Percentiles rank a stretch among this genome's conserved stretches.
Evolutionary conservation across 2,888 invertebrate species (phyloP).

Genomic region (Zeuzera pyrina): DNA sequence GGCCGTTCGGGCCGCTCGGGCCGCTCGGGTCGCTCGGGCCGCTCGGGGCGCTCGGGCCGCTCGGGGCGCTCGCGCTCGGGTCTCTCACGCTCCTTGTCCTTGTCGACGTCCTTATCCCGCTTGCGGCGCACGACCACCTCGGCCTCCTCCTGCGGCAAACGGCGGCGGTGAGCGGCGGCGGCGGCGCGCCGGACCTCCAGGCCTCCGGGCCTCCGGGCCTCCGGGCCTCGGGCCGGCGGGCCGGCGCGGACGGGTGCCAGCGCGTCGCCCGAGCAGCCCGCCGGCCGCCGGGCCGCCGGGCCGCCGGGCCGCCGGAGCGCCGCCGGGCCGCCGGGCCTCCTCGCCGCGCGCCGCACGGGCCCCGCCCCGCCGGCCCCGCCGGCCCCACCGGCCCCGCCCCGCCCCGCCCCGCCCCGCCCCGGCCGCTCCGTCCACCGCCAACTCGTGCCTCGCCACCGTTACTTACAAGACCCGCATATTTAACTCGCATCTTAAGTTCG

Average conservation of each 20-base stretch:
- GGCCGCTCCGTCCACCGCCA: no score
- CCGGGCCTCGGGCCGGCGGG: background rate
- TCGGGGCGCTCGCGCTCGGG: constrained; percentile 37
- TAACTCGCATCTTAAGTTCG: no score
- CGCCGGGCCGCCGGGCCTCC: background rate
- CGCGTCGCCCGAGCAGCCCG: constrained; percentile 5
- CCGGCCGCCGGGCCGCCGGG: constrained; percentile 13
- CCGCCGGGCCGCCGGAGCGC: background rate
- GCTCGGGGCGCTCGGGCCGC: constrained; percentile 30
- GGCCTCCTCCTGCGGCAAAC: constrained; percentile 79
- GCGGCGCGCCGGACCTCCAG: background rate
- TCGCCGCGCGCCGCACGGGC: background rate
- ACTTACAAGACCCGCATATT: no score
- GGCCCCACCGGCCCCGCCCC: constrained; percentile 1
- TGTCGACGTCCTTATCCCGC: constrained; percentile 37
- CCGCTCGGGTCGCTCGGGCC: constrained; percentile 17
- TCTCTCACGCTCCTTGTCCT: constrained; percentile 24
- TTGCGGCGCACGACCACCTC: constrained; percentile 70
- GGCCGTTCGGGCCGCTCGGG: constrained; percentile 18
- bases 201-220: background rate
- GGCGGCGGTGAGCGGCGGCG: no score
- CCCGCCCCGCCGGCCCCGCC: background rate
- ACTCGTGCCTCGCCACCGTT: no score
- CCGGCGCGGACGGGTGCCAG: background rate
- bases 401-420: constrained; percentile 11